These are phyloP conservation scores for Aphis craccivora DNA, from an alignment of 1,140 invertebrate genomes.

Conservation along the genomic window DNA sequence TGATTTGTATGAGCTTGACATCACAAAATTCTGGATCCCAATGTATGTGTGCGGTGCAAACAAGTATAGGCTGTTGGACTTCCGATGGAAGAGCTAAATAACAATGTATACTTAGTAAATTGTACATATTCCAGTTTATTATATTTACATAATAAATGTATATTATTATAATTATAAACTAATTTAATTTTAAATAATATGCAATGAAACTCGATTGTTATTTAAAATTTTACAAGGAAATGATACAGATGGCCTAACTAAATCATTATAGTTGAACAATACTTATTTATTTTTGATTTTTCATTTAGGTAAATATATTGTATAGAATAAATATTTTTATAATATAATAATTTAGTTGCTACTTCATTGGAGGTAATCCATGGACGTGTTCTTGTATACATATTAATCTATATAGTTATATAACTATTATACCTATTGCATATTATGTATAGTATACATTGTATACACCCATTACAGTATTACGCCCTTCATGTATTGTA, in stretches of 20 bases:
- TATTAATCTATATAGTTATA: neutral
- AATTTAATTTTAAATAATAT: neutral
- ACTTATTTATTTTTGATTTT: neutral
- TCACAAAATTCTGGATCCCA: slow-evolving; percentile 99
- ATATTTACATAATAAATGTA: neutral
- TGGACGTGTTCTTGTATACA: neutral
- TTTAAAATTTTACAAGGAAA: neutral
- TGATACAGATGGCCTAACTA: neutral
- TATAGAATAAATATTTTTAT: neutral
- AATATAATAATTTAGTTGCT: neutral
- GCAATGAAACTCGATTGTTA: too few relatives aligned
- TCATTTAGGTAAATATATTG: too few relatives aligned
- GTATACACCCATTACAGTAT: neutral
- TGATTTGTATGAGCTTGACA: slow-evolving; percentile 98
- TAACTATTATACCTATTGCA: too few relatives aligned
- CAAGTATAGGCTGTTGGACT: slow-evolving; percentile 85
- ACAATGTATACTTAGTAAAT: neutral
- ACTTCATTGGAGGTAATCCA: too few relatives aligned
- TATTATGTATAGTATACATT: too few relatives aligned
- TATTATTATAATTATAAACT: neutral
- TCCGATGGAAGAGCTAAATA: slow-evolving; percentile 39
- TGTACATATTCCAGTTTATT: neutral
- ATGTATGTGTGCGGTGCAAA: slow-evolving; percentile 98
- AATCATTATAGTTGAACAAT: neutral
- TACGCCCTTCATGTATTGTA: neutral